phyloP scores from a whole-genome alignment of 2,797 vertebrate genomes.

The Sebastes glaucus region DNA sequence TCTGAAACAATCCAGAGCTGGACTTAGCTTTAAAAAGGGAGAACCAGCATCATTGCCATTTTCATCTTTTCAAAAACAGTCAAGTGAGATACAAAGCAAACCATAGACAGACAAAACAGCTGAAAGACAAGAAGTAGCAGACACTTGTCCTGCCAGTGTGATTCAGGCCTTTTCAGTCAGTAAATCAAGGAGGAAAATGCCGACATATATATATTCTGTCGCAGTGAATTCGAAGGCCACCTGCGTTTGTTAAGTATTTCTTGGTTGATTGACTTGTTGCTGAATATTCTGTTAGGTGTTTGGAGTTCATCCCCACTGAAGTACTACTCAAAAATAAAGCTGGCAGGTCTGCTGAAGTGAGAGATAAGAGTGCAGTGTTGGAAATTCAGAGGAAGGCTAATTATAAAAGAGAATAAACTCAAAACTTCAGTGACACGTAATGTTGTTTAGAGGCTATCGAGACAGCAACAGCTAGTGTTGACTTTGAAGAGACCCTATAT shows the following conservation, averaged over 20 bases:
- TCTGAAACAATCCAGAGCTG: background rate
- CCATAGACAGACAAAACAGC: background rate
- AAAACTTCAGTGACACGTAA: background rate
- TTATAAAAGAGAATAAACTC: background rate
- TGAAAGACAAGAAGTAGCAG: background rate
- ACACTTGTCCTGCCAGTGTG: background rate
- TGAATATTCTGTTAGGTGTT: background rate
- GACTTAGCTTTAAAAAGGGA: background rate
- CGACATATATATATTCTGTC: background rate
- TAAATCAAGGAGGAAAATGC: background rate
- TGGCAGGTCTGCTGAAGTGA: background rate
- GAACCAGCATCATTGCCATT: background rate
- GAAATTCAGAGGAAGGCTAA: background rate
- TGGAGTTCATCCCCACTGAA: background rate
- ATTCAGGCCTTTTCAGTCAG: background rate
- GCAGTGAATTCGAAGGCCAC: background rate
- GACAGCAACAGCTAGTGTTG: background rate
- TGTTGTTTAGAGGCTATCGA: background rate
- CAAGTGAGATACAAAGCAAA: background rate
- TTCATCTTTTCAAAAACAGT: background rate
- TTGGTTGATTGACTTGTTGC: slow-evolving; percentile 5
- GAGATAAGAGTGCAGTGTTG: background rate
- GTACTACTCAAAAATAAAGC: background rate
- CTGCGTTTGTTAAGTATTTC: background rate
- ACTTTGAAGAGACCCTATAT: background rate